Conservation (phyloP, 2,888 invertebrate genomes). For the Scotopteryx bipunctaria region DNA sequence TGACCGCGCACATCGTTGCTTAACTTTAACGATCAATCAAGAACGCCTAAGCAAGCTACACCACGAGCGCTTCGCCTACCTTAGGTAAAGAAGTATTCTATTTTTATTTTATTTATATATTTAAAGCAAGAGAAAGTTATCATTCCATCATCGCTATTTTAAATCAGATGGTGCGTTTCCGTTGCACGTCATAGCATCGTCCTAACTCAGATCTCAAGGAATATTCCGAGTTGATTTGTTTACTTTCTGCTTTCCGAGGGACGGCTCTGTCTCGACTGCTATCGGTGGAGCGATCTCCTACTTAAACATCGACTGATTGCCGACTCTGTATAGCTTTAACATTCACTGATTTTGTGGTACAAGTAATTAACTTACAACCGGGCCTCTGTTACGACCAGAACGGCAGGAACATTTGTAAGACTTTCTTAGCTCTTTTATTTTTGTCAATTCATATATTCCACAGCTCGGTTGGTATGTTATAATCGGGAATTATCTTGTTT, state of each 20-base stretch:
- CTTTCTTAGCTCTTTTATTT: no score
- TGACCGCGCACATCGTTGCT: no score
- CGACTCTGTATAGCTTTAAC: slow-evolving; percentile 10
- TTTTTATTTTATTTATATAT: neutral
- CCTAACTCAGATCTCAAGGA: slow-evolving; percentile 11
- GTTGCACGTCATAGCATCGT: slow-evolving; percentile 6
- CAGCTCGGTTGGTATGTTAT: no score
- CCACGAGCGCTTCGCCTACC: no score
- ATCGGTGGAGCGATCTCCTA: slow-evolving; percentile 21
- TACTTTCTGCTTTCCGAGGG: slow-evolving; percentile 6
- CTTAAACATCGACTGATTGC: slow-evolving; percentile 28
- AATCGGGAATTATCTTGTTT: no score
- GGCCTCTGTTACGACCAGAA: no score
- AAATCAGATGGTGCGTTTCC: neutral
- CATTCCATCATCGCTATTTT: neutral
- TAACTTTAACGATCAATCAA: no score
- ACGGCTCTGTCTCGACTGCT: slow-evolving; percentile 1
- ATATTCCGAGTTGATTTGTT: slow-evolving; percentile 18
- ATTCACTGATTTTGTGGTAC: slow-evolving; percentile 13
- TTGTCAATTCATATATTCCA: no score
- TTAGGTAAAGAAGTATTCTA: no score
- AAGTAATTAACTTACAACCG: slow-evolving; percentile 7
- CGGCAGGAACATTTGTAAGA: no score
- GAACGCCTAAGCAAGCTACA: no score
- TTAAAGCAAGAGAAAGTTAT: neutral